Base-by-base conservation (phyloP, 2,113 vertebrate species). In the Phyllostomus discolor region DNA sequence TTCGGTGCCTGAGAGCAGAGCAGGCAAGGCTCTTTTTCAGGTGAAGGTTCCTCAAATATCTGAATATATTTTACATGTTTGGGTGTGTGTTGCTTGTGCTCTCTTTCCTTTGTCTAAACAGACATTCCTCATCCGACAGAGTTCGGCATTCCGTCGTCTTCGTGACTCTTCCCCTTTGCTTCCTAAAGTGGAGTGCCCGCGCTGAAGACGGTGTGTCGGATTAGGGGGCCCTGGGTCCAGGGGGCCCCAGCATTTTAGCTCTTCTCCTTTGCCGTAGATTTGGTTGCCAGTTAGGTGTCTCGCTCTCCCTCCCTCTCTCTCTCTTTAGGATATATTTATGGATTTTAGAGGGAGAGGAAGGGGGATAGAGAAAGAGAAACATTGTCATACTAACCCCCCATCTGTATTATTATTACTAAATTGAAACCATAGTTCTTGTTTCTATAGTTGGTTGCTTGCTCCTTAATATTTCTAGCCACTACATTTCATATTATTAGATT, bases 21-120 rank as follows among this genome's bases (percentile, higher is more conserved):
- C n/a, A 22, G 9, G 57, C 12, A 43, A 46, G 28, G 59, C 70
- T 16, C 28, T 35, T 11, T 41, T 79, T 67, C 12, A 24, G 52
- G 67, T 43, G 41, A 88, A 28, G 11, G 3, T 48, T 79, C 35
- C 46, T 93, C 35, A 82, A 79, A 72, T 79, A 88, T 41, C 48
- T 84, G 87, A 85, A 91, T 50, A 33, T n/a, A 31, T 17, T 62
- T 93, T 33, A 87, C 73, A 54, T 79, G 72, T 48, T 48, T 80
- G 82, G 85, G 88, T 78, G 5, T 50, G 57, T n/a, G 19, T 91
- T 5, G 9, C n/a, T 33, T 43, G 41, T 7, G 35, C 31, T 24
- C 84, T 33, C 15, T n/a, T 88, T 87, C 22, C 64, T 93, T 67
- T 57, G 38, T 85, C 31, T 69, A 70, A 80, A 69, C n/a, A 95